Percentiles rank a stretch among this genome's conserved stretches.
These are phyloP conservation scores for Siderastrea radians DNA, from an alignment of 92 coral and sea anemone genomes.

Conservation along the genomic window DNA sequence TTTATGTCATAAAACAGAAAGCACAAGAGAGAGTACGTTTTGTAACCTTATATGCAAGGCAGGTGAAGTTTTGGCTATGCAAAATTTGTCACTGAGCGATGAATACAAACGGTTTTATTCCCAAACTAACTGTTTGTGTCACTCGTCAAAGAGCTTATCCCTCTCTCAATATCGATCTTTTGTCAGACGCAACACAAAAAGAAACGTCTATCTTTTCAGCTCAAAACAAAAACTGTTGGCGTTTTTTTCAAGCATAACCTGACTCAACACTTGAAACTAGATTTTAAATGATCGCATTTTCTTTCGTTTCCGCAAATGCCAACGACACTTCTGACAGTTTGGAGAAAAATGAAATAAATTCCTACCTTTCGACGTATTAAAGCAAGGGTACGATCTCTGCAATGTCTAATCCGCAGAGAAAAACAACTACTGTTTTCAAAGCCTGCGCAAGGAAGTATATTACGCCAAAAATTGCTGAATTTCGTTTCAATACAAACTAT, in stretches of 20 bases:
- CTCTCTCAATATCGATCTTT: neutral
- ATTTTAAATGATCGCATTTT: neutral
- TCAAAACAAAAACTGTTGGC: neutral
- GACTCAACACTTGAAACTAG: neutral
- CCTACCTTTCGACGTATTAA: neutral
- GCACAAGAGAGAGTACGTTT: conserved; percentile 17
- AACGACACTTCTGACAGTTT: too few relatives aligned
- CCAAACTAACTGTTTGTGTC: neutral
- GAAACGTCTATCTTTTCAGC: neutral
- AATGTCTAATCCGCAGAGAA: too few relatives aligned
- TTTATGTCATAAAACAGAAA: conserved; percentile 31
- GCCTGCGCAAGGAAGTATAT: too few relatives aligned
- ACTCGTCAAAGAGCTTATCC: neutral
- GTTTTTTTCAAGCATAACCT: neutral
- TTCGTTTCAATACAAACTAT: neutral
- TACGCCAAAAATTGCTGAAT: neutral
- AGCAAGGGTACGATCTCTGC: neutral
- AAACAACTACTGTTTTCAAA: too few relatives aligned
- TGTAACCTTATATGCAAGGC: conserved; percentile 31
- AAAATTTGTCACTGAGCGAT: neutral
- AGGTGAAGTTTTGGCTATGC: conserved; percentile 29
- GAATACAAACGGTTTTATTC: neutral
- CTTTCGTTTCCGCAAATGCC: conserved; percentile 2
- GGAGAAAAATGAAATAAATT: neutral
- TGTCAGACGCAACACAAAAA: neutral